phyloP scores from a whole-genome alignment of 2,797 vertebrate species.

The Moxostoma hubbsi region DNA sequence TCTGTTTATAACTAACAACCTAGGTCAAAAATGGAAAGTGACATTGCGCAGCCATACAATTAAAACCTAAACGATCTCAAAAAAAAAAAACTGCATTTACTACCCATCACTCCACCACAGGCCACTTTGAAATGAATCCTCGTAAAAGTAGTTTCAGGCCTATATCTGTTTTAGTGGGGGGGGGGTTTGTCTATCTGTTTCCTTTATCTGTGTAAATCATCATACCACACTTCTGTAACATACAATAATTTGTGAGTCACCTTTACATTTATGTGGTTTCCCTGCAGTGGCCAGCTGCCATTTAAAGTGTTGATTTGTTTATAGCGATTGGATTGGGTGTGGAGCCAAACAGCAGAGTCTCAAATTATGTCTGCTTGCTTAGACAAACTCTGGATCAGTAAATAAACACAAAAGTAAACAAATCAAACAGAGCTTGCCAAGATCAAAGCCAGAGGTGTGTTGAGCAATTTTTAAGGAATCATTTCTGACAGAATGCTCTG shows the following conservation, averaged over 20 bases:
- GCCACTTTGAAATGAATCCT: neutral
- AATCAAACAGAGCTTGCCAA: constrained; percentile 1
- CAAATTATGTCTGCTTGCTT: too few species aligned
- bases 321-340: constrained; percentile 32
- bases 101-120: neutral
- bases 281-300: constrained; percentile 64
- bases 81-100: neutral
- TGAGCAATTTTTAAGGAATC: neutral
- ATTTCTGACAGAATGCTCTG: neutral
- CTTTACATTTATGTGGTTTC: constrained; percentile 66
- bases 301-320: constrained; percentile 64
- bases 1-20: neutral
- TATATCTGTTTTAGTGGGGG: neutral
- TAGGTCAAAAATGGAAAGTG: neutral
- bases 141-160: neutral
- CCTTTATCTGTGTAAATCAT: neutral
- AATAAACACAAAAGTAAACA: neutral
- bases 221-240: constrained; percentile 36
- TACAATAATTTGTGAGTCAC: constrained; percentile 65
- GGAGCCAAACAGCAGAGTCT: neutral
- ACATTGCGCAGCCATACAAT: neutral
- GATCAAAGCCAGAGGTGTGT: neutral
- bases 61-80: neutral
- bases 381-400: too few species aligned
- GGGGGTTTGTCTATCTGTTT: neutral